Evolutionary conservation across 2,797 vertebrate species (phyloP).

Genomic region (Perodicticus potto): DNA sequence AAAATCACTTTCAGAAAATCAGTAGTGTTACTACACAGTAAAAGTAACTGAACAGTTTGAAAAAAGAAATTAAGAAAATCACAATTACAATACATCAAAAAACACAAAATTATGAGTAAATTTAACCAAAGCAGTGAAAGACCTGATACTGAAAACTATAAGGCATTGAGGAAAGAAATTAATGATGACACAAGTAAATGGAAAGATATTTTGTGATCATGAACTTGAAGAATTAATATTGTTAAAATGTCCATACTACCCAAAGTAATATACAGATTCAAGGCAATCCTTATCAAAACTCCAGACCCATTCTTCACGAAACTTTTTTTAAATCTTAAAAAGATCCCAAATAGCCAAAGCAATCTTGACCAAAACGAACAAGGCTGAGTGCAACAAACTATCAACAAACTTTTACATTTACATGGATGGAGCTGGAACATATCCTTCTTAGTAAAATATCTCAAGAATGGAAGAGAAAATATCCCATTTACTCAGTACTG

Average conservation of each 20-base stretch:
- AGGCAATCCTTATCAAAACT: neutral
- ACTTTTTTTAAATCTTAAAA: neutral
- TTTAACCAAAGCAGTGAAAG: neutral
- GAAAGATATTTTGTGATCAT: neutral
- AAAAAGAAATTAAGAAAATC: neutral
- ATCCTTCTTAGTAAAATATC: too few relatives aligned
- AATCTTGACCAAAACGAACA: neutral
- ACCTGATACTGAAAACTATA: neutral
- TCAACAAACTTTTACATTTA: too few relatives aligned
- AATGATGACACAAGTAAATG: neutral
- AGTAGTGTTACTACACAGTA: neutral
- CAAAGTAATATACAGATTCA: neutral
- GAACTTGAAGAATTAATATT: neutral
- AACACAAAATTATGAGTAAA: neutral
- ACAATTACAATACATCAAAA: neutral
- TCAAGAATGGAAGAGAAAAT: too few relatives aligned
- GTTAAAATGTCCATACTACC: neutral
- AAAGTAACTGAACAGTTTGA: neutral
- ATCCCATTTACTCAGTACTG: too few relatives aligned
- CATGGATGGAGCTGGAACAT: too few relatives aligned
- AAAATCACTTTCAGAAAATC: neutral
- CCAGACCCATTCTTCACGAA: neutral
- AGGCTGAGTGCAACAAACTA: neutral
- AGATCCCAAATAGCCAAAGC: neutral
- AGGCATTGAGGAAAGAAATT: neutral